A percentile compares a stretch with the other conserved stretches of the same genome.
phyloP scores from a whole-genome alignment of 2,888 invertebrate genomes.

The Nomada flava region DNA sequence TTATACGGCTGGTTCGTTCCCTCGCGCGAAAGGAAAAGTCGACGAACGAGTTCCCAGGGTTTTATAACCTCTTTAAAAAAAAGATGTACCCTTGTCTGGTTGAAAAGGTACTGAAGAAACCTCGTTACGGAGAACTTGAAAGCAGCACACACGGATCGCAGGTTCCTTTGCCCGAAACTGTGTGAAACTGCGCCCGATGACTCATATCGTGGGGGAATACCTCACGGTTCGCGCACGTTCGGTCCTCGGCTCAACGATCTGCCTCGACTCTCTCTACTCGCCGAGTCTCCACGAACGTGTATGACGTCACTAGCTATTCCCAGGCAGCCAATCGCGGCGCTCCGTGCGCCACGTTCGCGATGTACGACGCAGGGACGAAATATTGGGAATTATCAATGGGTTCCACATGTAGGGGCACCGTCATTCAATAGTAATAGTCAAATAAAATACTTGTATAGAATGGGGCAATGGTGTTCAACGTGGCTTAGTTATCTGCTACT shows the following conservation, averaged over 20 bases:
- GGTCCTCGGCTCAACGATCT: conserved; percentile 60
- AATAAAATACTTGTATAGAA: conserved; percentile 14
- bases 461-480: not conserved
- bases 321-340: conserved; percentile 60
- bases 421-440: not conserved
- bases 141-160: conserved; percentile 61
- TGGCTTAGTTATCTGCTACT: too few species aligned
- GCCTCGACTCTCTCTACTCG: conserved; percentile 44
- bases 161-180: conserved; percentile 75
- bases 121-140: conserved; percentile 50
- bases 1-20: conserved; percentile 1
- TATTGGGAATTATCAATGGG: not conserved
- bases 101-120: conserved; percentile 3
- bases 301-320: conserved; percentile 74
- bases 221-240: conserved; percentile 73
- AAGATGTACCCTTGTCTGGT: not conserved
- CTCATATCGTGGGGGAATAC: conserved; percentile 83
- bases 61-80: conserved; percentile 50
- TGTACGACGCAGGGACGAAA: conserved; percentile 44
- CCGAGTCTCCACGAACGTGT: conserved; percentile 59
- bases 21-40: conserved; percentile 41
- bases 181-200: conserved; percentile 80
- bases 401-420: not conserved
- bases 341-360: conserved; percentile 25
- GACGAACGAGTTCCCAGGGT: not conserved